phyloP scores from a whole-genome alignment of 2,113 vertebrate species.

The Trogon melanurus region DNA sequence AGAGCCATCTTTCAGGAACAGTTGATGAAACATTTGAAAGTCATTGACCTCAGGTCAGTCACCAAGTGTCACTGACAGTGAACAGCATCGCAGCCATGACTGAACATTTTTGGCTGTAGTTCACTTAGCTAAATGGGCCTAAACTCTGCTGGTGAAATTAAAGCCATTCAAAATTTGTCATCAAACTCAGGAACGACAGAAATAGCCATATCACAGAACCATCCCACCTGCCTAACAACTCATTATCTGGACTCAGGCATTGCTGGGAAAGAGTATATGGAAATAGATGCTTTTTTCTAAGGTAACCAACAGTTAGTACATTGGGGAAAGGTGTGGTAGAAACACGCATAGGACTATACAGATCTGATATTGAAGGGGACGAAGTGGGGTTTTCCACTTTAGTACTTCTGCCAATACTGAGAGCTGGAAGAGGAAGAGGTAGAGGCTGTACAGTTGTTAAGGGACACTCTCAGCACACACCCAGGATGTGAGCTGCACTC shows the following conservation, averaged over 20 bases:
- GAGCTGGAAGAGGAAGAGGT: not conserved
- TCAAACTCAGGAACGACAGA: not conserved
- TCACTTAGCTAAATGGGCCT: not conserved
- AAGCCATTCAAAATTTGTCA: not conserved
- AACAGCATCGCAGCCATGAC: not conserved
- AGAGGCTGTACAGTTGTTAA: not conserved
- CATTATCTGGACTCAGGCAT: not conserved
- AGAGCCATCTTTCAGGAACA: not conserved
- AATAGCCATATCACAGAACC: not conserved
- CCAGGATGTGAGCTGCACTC: not conserved
- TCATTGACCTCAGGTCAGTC: not conserved
- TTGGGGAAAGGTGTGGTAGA: not conserved
- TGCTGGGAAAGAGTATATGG: not conserved
- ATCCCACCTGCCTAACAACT: not conserved
- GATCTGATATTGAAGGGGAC: not conserved
- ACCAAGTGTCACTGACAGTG: not conserved
- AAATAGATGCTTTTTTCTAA: not conserved
- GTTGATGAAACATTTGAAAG: not conserved
- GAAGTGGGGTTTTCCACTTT: not conserved
- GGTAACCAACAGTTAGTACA: not conserved
- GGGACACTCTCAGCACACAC: not conserved
- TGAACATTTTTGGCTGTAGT: not conserved
- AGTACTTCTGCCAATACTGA: not conserved
- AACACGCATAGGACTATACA: not conserved
- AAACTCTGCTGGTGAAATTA: not conserved